Evolutionary conservation across 2,888 invertebrate genomes (phyloP).

Genomic region (Euphydryas editha): DNA sequence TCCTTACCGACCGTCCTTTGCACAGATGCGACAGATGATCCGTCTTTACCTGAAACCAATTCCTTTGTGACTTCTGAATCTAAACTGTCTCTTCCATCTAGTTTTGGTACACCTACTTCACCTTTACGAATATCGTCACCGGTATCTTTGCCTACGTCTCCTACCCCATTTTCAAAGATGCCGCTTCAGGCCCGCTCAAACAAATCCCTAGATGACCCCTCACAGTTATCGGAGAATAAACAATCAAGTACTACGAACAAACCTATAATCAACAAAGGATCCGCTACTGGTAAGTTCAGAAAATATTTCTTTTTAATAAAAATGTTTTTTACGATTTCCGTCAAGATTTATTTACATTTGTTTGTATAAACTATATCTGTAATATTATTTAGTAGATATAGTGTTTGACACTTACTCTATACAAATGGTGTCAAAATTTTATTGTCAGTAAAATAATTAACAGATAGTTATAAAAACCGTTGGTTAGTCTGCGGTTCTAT

Average conservation of each 20-base stretch:
- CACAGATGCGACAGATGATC: slow-evolving; percentile 53
- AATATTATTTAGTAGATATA: too few relatives aligned
- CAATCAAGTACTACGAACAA: slow-evolving; percentile 47
- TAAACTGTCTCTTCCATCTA: slow-evolving; percentile 70
- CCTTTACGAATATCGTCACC: slow-evolving; percentile 69
- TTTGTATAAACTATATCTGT: too few relatives aligned
- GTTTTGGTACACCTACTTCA: slow-evolving; percentile 71
- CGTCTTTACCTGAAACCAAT: slow-evolving; percentile 49
- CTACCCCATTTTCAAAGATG: slow-evolving; percentile 63
- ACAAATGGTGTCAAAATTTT: too few relatives aligned
- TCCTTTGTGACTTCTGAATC: slow-evolving; percentile 67
- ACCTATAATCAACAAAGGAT: slow-evolving; percentile 57
- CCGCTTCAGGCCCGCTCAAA: slow-evolving; percentile 55
- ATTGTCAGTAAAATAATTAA: too few relatives aligned
- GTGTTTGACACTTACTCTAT: too few relatives aligned
- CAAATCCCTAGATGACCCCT: slow-evolving; percentile 57
- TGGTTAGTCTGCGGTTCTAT: too few relatives aligned
- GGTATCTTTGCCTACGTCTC: slow-evolving; percentile 67
- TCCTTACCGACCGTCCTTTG: slow-evolving; percentile 72
- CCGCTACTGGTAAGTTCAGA: slow-evolving; percentile 71
- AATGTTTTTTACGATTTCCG: too few relatives aligned
- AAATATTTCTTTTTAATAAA: slow-evolving; percentile 19
- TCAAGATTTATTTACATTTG: too few relatives aligned
- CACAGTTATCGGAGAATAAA: slow-evolving; percentile 41
- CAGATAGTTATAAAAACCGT: too few relatives aligned